Evolutionary conservation across 2,113 vertebrate genomes (phyloP), one percentile per base, ranked within the genome.

Genomic region (Castor canadensis): DNA sequence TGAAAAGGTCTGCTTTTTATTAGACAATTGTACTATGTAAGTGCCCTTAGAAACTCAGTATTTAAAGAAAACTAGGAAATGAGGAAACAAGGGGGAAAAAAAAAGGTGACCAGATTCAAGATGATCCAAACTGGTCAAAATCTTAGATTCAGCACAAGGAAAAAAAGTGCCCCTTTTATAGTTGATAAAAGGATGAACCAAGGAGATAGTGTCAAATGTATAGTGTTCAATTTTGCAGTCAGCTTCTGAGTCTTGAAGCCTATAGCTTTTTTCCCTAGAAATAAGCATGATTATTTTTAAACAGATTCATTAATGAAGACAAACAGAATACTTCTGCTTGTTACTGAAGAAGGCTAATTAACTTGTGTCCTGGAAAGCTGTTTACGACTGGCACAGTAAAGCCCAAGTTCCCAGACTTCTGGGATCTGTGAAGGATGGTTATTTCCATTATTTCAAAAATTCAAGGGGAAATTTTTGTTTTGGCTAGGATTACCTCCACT

Each of bases 1-100:
- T 83, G 38, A 82, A 83, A 92, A 94, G 32, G 45, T 30, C 67
- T 95, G 92, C 84, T 93, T 83, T 93, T 94, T 73, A 88, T 87
- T 85, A 73, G 77, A 81, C 47, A 87, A 35, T 66, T 87, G 91
- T 5, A 56, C 80, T 83, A n/a, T n/a, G 0, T 26, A 89, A 73
- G 38, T 67, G 32, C 24, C 43, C 76, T 86, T 30, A 96, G 58
- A 84, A 95, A 69, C 80, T 94, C 47, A 86, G 49, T 47, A 60
- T 88, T 73, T 76, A 95, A 81, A 88, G 38, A 9, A 90, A 62
- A 64, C 38, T 82, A 47, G 26, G 15, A 4, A 40, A 56, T 9
- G 10, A 32, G 28, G 38, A 91, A 95, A 69, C 4, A 73, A 76
- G 43, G 5, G 26, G 38, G 58, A 56, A 26, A 64, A 86, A 54